A percentile compares a stretch with the other conserved stretches of the same genome.
Conservation (phyloP, 2,113 vertebrate species). For the Saccopteryx bilineata region DNA sequence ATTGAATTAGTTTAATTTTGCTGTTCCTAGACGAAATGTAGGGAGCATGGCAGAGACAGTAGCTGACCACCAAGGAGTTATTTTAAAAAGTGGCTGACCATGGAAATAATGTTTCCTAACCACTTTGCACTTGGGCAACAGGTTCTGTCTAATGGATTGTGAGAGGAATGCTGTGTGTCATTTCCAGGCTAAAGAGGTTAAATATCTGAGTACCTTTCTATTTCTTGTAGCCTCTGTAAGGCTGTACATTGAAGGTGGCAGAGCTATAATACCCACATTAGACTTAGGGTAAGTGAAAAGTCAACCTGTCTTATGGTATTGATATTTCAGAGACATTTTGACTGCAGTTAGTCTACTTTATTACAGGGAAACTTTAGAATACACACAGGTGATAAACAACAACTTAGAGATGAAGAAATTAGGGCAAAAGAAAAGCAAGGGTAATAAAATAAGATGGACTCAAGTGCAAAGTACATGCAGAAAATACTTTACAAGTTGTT, state of each 20-base stretch:
- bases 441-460: neutral
- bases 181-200: neutral
- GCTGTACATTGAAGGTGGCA: neutral
- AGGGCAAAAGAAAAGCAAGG: slow-evolving; percentile 1
- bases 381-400: neutral
- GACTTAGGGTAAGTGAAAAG: neutral
- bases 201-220: neutral
- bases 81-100: neutral
- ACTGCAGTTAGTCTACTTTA: neutral
- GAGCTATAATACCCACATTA: neutral
- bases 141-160: neutral
- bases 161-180: neutral
- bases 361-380: neutral
- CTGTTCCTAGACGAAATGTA: neutral
- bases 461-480: neutral
- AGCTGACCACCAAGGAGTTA: neutral
- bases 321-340: neutral
- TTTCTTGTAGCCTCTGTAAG: neutral
- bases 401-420: neutral
- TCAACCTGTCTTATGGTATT: neutral
- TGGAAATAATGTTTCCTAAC: neutral
- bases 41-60: neutral
- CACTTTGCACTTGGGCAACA: neutral
- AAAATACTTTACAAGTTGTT: neutral
- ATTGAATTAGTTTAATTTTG: slow-evolving; percentile 1